Evolutionary conservation across 2,797 vertebrate genomes (phyloP).

Genomic region (Leptodactylus fallax): DNA sequence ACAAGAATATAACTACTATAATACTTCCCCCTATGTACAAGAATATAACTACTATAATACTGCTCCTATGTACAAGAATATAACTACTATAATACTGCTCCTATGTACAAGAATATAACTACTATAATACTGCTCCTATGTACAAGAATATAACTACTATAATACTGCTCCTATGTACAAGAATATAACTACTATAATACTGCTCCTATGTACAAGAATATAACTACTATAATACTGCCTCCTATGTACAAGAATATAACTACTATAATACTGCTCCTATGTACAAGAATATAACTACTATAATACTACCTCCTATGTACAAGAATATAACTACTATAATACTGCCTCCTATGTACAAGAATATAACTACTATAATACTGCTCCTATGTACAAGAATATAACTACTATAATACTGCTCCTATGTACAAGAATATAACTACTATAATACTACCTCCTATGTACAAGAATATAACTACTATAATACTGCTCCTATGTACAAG

Average conservation of each 20-base stretch:
- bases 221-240: too few relatives aligned
- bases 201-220: background rate
- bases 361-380: background rate
- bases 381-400: background rate
- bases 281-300: too few relatives aligned
- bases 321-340: background rate
- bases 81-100: background rate
- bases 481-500: background rate
- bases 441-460: background rate
- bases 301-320: background rate
- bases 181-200: background rate
- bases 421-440: background rate
- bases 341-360: background rate
- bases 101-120: background rate
- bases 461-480: conserved; percentile 4
- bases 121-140: background rate
- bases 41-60: background rate
- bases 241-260: too few relatives aligned
- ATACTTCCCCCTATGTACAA: background rate
- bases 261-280: too few relatives aligned
- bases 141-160: background rate
- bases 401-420: background rate
- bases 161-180: background rate
- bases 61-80: background rate
- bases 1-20: background rate